Evolutionary conservation across 2,797 vertebrate genomes (phyloP).

Genomic region (Pampus argenteus): DNA sequence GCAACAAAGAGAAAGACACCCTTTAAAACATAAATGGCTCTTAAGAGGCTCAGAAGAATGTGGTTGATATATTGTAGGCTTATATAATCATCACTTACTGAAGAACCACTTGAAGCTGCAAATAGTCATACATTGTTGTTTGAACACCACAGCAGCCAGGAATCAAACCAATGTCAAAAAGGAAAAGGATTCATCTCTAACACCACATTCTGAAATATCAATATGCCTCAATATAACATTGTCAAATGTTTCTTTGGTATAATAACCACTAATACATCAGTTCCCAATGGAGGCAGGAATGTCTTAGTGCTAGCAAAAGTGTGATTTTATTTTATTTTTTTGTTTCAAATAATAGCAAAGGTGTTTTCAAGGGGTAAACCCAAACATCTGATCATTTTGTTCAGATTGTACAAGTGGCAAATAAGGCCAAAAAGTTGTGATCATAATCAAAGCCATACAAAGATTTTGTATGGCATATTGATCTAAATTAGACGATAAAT

Average conservation of each 20-base stretch:
- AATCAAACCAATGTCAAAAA: slow-evolving; percentile 20
- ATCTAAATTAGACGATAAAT: not conserved
- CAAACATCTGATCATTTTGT: not conserved
- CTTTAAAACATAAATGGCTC: slow-evolving; percentile 5
- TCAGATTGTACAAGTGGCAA: not conserved
- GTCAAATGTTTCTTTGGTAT: not conserved
- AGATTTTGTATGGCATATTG: too few species aligned
- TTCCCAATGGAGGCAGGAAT: not conserved
- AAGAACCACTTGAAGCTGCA: slow-evolving; percentile 6
- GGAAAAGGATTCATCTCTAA: slow-evolving; percentile 1
- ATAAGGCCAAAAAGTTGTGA: too few species aligned
- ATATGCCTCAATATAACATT: not conserved
- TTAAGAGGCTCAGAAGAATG: slow-evolving; percentile 18
- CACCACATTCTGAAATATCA: not conserved
- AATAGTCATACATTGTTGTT: not conserved
- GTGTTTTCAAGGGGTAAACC: not conserved
- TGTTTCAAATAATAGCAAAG: slow-evolving; percentile 1
- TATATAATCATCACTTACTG: slow-evolving; percentile 21
- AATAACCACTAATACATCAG: not conserved
- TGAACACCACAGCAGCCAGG: slow-evolving; percentile 4
- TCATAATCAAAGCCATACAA: too few species aligned
- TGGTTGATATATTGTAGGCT: slow-evolving; percentile 6
- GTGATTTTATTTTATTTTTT: not conserved
- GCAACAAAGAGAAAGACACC: slow-evolving; percentile 14
- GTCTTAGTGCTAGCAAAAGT: not conserved